A percentile compares a stretch with the other conserved stretches of the same genome.
These are phyloP conservation scores for Acromyrmex echinatior DNA, from an alignment of 1,140 invertebrate genomes.

Conservation along the genomic window DNA sequence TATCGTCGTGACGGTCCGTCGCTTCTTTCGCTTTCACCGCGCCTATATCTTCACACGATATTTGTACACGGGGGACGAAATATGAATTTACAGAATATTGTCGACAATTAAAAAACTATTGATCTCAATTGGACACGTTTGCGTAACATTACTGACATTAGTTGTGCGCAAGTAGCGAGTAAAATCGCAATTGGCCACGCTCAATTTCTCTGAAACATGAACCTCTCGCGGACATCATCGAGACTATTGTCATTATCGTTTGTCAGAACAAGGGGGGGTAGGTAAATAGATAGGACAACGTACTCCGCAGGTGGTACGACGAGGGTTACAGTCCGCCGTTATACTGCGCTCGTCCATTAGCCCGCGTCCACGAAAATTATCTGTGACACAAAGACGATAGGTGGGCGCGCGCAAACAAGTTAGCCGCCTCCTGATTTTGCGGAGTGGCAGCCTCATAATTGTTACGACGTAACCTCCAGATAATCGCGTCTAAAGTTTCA, in stretches of 20 bases:
- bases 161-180: no score
- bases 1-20: conserved; percentile 72
- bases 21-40: conserved; percentile 48
- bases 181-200: background rate
- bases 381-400: conserved; percentile 80
- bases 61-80: conserved; percentile 3
- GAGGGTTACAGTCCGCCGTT: conserved; percentile 39
- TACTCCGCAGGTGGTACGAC: conserved; percentile 48
- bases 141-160: background rate
- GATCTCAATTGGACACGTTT: background rate
- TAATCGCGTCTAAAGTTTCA: conserved; percentile 86
- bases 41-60: background rate
- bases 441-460: conserved; percentile 86
- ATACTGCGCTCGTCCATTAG: conserved; percentile 73
- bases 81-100: background rate
- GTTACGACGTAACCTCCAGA: conserved; percentile 86
- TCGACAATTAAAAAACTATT: background rate
- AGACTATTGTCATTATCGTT: conserved; percentile 32
- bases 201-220: background rate
- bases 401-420: conserved; percentile 83
- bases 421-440: conserved; percentile 81
- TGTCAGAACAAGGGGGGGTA: background rate
- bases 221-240: conserved; percentile 3
- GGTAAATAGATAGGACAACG: conserved; percentile 21
- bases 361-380: conserved; percentile 80